Evolutionary conservation across 2,888 invertebrate genomes (phyloP).

Genomic region (Microchrysa polita): DNA sequence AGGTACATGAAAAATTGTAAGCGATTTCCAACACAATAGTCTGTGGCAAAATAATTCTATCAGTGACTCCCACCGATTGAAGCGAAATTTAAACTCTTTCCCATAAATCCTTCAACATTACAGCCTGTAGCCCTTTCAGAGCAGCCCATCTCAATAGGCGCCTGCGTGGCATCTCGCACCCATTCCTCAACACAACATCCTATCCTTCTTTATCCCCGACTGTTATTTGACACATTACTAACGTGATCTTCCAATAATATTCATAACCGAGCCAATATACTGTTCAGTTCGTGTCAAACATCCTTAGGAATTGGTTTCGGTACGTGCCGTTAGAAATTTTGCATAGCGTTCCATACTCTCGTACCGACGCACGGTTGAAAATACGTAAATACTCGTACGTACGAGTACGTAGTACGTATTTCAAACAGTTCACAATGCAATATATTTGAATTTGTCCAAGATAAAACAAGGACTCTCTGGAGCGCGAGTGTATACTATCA

Average conservation of each 20-base stretch:
- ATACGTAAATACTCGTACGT: neutral
- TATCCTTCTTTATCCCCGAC: neutral
- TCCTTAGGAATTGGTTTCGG: slow-evolving; percentile 7
- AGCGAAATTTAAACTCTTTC: too few species aligned
- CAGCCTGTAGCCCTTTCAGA: slow-evolving; percentile 8
- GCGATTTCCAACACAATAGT: too few species aligned
- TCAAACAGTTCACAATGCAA: too few species aligned
- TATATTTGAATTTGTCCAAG: neutral
- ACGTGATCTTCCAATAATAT: slow-evolving; percentile 23
- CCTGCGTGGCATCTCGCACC: slow-evolving; percentile 30
- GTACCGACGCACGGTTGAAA: neutral
- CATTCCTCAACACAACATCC: neutral
- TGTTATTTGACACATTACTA: slow-evolving; percentile 30
- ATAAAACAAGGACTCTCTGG: neutral
- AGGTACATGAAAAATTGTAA: neutral
- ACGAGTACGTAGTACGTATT: neutral
- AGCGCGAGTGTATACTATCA: neutral
- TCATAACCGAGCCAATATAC: slow-evolving; percentile 12
- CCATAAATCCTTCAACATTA: neutral
- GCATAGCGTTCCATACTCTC: neutral
- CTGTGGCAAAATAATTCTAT: too few species aligned
- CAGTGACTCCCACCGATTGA: too few species aligned
- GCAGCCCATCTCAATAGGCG: slow-evolving; percentile 15
- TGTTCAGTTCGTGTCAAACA: slow-evolving; percentile 24
- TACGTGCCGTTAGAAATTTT: neutral